Base-by-base conservation (phyloP, 2,888 invertebrate species). In the Fissipunctia ypsillon region DNA sequence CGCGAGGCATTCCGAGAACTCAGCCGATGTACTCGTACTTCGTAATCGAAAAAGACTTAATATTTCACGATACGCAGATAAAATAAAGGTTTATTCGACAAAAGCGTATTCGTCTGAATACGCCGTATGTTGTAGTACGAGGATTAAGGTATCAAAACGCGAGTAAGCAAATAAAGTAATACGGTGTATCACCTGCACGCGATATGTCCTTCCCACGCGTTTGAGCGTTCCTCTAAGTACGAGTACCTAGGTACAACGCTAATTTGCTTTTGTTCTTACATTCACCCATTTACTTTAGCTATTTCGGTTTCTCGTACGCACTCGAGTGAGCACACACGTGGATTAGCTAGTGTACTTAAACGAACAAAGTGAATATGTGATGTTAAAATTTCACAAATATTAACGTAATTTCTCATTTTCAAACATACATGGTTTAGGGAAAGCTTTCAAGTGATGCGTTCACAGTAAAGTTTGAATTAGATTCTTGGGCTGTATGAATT, bases 191-290 rank as follows among this genome's bases (percentile, higher is more conserved):
- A 95, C 94, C 94, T 95, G 95, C 87, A 84, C 83, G 74, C 78
- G 80, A 81, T 81, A 84, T 81, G 85, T 85, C 87, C 93, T 95
- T 95, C 92, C 95, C 94, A 92, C 91, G 88, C 89, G 86, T 88
- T 88, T 89, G 83, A 84, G 86, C 88, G 73, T 73, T 72, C 56
- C 70, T 69, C 67, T 80, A 66, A 78, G 79, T 78, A n/a, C n/a
- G n/a, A n/a, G n/a, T n/a, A n/a, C n/a, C n/a, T n/a, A 78, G 69
- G 78, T 72, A 87, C 88, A 87, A 90, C 90, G 90, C 88, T 94
- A 94, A 95, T 95, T 95, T 94, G 90, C 93, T 93, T 93, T 95
- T 94, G 93, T 95, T 94, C 93, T 91, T 91, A 91, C 88, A 87
- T 84, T 66, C 38, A 84, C 66, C 87, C 89, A 88, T 90, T 90